Evolutionary conservation across 2,888 invertebrate species (phyloP), one percentile per base, ranked within the genome.

Genomic region (Ectobius pallidus): DNA sequence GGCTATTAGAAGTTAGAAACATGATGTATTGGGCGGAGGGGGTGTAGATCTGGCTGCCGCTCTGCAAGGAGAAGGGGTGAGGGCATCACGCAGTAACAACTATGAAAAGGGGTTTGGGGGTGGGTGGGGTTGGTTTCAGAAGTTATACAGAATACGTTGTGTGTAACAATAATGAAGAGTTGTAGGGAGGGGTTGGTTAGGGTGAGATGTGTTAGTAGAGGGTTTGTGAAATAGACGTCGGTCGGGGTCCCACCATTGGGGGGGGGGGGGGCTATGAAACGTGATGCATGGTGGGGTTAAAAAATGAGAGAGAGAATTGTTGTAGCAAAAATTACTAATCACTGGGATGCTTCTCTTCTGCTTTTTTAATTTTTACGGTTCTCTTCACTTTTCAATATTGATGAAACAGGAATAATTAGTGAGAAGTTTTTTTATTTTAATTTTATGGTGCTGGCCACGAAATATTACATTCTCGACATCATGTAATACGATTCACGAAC

Each of bases 1-100:
- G 65, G 65, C 65, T 65, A 65, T 65, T 65, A 65, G 20, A 65
- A 65, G 30, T 65, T 65, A 65, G 65, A 65, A 65, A 65, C 65
- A 65, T 65, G 65, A 42, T 65, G 44, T 65, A 46, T 58, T 58
- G 58, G 58, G 58, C 22, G 52, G n/a, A n/a, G n/a, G n/a, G n/a
- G n/a, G n/a, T n/a, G n/a, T 52, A 52, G 52, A 52, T 52, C 20
- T 25, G 7, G n/a, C n/a, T n/a, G n/a, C n/a, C 20, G 52, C 25
- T 52, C 52, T 9, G 20, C 14, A 14, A 14, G n/a, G 52, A 14
- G 22, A 25, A 22, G 52, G 14, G 52, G 25, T 11, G 4, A 1
- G 25, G 25, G 14, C 52, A 25, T 20, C 52, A 52, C 25, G 22
- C n/a, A 22, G 55, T 27, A 27, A 55, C 55, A 27, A 22, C 25